phyloP scores from a whole-genome alignment of 2,888 invertebrate genomes.

The Pyralis farinalis region DNA sequence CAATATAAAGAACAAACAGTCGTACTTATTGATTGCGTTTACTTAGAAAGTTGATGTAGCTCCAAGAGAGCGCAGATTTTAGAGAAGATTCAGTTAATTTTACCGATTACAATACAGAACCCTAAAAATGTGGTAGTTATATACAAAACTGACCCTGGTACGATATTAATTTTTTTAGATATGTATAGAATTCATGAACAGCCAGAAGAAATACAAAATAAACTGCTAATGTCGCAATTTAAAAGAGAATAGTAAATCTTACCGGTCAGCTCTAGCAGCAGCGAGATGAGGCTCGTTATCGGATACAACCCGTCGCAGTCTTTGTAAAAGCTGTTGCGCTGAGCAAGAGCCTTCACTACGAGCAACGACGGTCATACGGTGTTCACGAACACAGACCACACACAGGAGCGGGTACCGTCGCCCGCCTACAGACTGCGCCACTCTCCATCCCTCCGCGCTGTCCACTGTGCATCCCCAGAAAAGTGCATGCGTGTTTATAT shows the following conservation, averaged over 20 bases:
- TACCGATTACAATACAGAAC: no score
- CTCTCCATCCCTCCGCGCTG: conserved; percentile 94
- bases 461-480: conserved; percentile 97
- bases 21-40: no score
- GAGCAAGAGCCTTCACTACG: conserved; percentile 93
- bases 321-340: conserved; percentile 84
- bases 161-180: no score
- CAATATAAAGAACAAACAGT: no score
- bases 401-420: conserved; percentile 92
- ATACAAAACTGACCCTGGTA: no score
- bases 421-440: conserved; percentile 92
- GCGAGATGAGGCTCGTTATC: conserved; percentile 94
- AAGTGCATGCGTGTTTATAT: conserved; percentile 90
- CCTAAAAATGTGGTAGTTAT: no score
- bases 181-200: no score
- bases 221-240: no score
- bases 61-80: no score
- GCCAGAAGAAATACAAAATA: no score
- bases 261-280: conserved; percentile 93
- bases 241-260: conserved; percentile 20
- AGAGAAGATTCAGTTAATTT: no score
- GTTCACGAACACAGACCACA: conserved; percentile 93
- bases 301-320: conserved; percentile 87
- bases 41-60: no score
- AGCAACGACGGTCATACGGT: conserved; percentile 95